Percentiles rank a stretch among this genome's conserved stretches.
Conservation (phyloP, 2,113 vertebrate species). For the Lepisosteus osseus region DNA sequence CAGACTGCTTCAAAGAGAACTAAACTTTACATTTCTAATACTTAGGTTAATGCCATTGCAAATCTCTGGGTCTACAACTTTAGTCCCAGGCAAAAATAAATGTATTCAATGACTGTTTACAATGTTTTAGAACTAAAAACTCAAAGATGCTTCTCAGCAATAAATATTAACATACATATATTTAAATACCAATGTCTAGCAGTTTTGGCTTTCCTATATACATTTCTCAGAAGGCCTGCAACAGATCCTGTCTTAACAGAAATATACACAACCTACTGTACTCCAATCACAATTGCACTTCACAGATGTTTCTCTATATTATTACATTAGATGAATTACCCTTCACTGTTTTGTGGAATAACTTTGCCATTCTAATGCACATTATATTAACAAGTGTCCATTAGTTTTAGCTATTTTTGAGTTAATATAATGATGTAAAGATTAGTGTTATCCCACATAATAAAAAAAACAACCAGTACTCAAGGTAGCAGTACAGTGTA, state of each 20-base stretch:
- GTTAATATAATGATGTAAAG: too few species aligned
- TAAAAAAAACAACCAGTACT: not conserved
- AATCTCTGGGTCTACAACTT: not conserved
- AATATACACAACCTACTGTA: not conserved
- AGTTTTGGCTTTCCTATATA: not conserved
- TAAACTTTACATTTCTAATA: too few species aligned
- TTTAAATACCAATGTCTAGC: not conserved
- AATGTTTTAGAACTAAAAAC: not conserved
- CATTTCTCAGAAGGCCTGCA: not conserved
- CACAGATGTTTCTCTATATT: not conserved
- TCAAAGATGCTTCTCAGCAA: too few species aligned
- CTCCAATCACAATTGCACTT: not conserved
- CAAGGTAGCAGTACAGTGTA: not conserved
- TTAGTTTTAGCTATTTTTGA: too few species aligned
- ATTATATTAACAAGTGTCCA: not conserved
- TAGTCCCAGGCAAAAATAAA: too few species aligned
- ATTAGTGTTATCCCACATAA: not conserved
- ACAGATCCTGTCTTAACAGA: not conserved
- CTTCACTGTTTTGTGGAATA: not conserved
- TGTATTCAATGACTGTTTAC: too few species aligned
- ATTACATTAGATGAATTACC: not conserved
- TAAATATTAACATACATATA: constrained; percentile 3
- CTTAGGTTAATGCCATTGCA: too few species aligned
- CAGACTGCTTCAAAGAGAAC: too few species aligned
- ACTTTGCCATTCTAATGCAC: not conserved